Conservation (phyloP, 2,888 invertebrate genomes). For the Axea sp. region DNA sequence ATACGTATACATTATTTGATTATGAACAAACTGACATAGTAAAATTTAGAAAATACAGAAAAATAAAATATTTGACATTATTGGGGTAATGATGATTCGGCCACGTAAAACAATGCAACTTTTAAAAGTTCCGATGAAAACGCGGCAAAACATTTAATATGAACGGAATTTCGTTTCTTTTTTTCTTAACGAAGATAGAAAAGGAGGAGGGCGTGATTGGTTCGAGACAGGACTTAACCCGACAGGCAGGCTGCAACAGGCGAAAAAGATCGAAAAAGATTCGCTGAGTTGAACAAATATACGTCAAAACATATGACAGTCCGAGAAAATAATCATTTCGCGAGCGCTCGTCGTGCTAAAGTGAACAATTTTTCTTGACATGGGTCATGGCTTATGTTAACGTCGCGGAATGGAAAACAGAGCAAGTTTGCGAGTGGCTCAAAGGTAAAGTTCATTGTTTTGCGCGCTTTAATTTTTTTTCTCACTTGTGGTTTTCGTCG, state of each 20-base stretch:
- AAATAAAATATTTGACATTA: no score
- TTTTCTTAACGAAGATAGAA: constrained; percentile 21
- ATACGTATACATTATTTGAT: no score
- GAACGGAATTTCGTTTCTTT: constrained; percentile 47
- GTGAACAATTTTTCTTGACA: constrained; percentile 36
- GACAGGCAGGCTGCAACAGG: constrained; percentile 42
- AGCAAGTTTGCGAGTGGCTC: constrained; percentile 94
- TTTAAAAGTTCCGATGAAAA: constrained; percentile 14
- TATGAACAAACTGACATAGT: no score
- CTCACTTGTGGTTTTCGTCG: no score
- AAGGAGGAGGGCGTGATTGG: constrained; percentile 23
- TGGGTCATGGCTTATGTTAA: constrained; percentile 88
- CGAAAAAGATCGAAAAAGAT: constrained; percentile 36
- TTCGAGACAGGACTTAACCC: constrained; percentile 24
- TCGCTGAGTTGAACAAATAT: constrained; percentile 12
- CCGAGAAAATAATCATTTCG: constrained; percentile 9
- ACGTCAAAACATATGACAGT: constrained; percentile 52
- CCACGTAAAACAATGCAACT: background rate
- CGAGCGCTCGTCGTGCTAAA: constrained; percentile 25
- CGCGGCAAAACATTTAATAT: constrained; percentile 36
- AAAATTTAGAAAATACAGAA: no score
- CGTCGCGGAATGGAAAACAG: constrained; percentile 93
- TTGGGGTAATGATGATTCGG: constrained; percentile 1
- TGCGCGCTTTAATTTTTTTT: no score
- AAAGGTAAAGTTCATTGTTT: constrained; percentile 83